phyloP scores from a whole-genome alignment of 2,888 invertebrate species.

The Syrista parreyssii region DNA sequence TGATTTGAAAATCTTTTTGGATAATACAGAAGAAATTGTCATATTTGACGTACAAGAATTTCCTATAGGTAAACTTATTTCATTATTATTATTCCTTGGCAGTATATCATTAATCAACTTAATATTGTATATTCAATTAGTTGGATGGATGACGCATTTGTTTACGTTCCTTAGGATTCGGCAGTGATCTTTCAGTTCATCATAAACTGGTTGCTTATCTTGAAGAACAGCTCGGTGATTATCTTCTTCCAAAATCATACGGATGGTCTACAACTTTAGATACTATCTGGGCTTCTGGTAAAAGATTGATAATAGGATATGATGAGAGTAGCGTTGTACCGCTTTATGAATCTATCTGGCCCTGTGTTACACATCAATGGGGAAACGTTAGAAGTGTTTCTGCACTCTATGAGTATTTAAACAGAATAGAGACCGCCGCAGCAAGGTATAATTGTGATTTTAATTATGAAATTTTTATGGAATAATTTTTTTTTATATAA shows the following conservation, averaged over 20 bases:
- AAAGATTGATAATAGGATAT: constrained; percentile 69
- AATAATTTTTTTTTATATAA: not conserved
- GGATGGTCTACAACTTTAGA: constrained; percentile 67
- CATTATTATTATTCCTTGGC: not conserved
- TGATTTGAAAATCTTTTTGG: constrained; percentile 70
- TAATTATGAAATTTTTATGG: not conserved
- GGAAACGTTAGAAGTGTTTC: constrained; percentile 72
- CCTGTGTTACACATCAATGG: constrained; percentile 75
- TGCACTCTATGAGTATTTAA: constrained; percentile 69
- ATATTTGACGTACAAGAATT: constrained; percentile 73
- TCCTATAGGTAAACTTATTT: constrained; percentile 66
- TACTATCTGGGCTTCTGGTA: constrained; percentile 68
- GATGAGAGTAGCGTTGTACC: constrained; percentile 63
- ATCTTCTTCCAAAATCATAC: constrained; percentile 59
- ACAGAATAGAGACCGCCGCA: constrained; percentile 37
- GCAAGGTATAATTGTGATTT: constrained; percentile 18
- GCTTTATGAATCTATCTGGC: constrained; percentile 65
- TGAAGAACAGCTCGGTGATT: constrained; percentile 55
- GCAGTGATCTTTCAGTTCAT: constrained; percentile 53
- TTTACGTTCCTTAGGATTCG: constrained; percentile 60
- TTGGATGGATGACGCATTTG: not conserved
- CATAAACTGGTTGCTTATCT: constrained; percentile 61
- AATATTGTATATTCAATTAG: not conserved
- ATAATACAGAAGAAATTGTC: constrained; percentile 71
- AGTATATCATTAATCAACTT: not conserved